phyloP scores from a whole-genome alignment of 2,797 vertebrate genomes.

The Kryptopterus vitreolus region DNA sequence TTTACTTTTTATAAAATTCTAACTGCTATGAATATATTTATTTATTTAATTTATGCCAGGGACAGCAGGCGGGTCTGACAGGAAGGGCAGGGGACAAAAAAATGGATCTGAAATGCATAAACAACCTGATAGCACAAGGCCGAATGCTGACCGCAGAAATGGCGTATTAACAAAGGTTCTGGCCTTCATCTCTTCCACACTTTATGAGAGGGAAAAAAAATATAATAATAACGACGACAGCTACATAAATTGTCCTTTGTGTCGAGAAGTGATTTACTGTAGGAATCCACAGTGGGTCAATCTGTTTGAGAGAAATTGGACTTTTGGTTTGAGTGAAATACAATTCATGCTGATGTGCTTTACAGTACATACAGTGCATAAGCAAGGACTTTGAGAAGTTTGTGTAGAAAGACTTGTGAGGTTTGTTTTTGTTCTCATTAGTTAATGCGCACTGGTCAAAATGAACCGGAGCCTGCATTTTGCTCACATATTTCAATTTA shows the following conservation, averaged over 20 bases:
- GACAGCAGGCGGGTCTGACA: background rate
- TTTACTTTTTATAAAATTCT: background rate
- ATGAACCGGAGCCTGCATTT: background rate
- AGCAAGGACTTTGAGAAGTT: background rate
- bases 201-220: slow-evolving; percentile 51
- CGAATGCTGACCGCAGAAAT: slow-evolving; percentile 2
- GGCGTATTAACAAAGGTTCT: slow-evolving; percentile 10
- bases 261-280: slow-evolving; percentile 5
- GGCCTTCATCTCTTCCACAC: slow-evolving; percentile 20
- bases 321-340: slow-evolving; percentile 20
- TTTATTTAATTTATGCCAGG: background rate
- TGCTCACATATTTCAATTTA: background rate
- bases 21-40: background rate
- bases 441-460: background rate
- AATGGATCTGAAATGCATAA: slow-evolving; percentile 1
- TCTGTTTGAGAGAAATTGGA: slow-evolving; percentile 19
- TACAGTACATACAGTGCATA: background rate
- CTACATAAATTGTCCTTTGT: slow-evolving; percentile 56
- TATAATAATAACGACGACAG: slow-evolving; percentile 42
- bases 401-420: background rate
- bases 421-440: background rate
- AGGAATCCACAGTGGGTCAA: slow-evolving; percentile 24
- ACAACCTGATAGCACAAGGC: slow-evolving; percentile 1
- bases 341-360: slow-evolving; percentile 1
- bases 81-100: background rate